phyloP scores from a whole-genome alignment of 2,113 vertebrate species.

The Melanostigma gelatinosum region DNA sequence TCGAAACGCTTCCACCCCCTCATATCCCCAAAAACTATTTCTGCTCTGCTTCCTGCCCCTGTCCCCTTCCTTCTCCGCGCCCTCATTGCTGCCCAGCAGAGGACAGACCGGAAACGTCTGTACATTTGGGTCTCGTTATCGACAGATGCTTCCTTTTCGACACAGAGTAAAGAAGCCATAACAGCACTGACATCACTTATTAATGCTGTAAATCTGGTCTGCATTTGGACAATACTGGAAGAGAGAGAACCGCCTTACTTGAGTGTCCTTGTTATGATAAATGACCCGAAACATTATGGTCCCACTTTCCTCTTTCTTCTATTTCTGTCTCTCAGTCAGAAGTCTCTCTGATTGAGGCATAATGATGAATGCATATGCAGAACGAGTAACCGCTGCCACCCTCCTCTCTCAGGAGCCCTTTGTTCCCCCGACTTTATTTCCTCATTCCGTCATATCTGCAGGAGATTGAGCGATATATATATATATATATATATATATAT shows the following conservation, averaged over 20 bases:
- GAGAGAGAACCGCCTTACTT: slow-evolving; percentile 23
- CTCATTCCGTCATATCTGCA: slow-evolving; percentile 73
- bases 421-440: slow-evolving; percentile 61
- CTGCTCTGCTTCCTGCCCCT: neutral
- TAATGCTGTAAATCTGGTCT: slow-evolving; percentile 33
- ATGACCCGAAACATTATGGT: slow-evolving; percentile 56
- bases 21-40: neutral
- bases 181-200: slow-evolving; percentile 5
- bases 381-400: slow-evolving; percentile 62
- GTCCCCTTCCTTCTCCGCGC: neutral
- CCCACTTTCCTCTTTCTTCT: slow-evolving; percentile 56
- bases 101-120: neutral
- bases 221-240: slow-evolving; percentile 38
- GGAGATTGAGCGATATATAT: slow-evolving; percentile 69
- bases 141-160: neutral
- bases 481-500: slow-evolving; percentile 51
- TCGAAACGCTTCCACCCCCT: slow-evolving; percentile 5
- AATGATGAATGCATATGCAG: slow-evolving; percentile 75
- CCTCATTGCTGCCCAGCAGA: neutral
- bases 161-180: neutral
- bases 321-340: slow-evolving; percentile 57
- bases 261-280: slow-evolving; percentile 45
- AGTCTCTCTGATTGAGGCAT: slow-evolving; percentile 71
- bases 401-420: slow-evolving; percentile 58
- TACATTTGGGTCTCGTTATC: neutral